These are phyloP conservation scores for Propithecus coquereli DNA, from an alignment of 2,113 vertebrate genomes.

Conservation along the genomic window DNA sequence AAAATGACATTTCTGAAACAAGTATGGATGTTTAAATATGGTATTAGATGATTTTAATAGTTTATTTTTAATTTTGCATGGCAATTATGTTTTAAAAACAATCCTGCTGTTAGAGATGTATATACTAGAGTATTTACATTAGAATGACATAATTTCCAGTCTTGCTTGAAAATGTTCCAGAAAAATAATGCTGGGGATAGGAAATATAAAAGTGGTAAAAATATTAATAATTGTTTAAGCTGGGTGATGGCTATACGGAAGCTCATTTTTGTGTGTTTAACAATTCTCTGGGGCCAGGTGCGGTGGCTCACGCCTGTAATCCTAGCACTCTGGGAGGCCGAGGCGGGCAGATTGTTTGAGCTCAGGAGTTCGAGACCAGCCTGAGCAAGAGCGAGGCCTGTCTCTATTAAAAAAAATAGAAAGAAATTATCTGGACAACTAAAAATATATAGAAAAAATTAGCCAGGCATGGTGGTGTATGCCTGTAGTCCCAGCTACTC, in stretches of 20 bases:
- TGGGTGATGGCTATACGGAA: background rate
- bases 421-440: too few relatives aligned
- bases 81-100: background rate
- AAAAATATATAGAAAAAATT: too few relatives aligned
- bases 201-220: constrained; percentile 18
- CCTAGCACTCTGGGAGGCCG: too few relatives aligned
- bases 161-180: constrained; percentile 25
- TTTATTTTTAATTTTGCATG: background rate
- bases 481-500: too few relatives aligned
- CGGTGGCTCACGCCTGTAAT: too few relatives aligned
- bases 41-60: background rate
- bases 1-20: constrained; percentile 25
- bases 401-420: too few relatives aligned
- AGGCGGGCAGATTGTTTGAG: too few relatives aligned
- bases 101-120: background rate
- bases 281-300: background rate
- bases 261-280: background rate
- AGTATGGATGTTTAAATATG: background rate
- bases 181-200: background rate
- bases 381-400: too few relatives aligned
- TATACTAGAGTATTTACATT: background rate
- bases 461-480: too few relatives aligned
- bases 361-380: too few relatives aligned
- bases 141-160: background rate
- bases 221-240: background rate